phyloP scores from a whole-genome alignment of 2,888 invertebrate species.

The Drepanosiphum platanoidis region DNA sequence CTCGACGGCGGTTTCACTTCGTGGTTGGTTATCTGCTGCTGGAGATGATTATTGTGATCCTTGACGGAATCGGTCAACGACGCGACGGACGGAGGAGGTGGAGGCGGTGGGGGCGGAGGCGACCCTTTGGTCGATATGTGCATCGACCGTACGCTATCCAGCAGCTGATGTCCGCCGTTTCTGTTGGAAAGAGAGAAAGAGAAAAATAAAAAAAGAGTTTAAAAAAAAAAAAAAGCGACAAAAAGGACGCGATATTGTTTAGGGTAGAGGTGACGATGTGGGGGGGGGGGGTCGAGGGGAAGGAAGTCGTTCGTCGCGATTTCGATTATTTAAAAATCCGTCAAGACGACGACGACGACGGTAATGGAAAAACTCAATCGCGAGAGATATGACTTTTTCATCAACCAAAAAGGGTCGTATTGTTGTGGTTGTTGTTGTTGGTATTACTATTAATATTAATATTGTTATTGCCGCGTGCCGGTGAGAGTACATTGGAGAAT shows the following conservation, averaged over 20 bases:
- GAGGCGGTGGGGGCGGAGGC: conserved; percentile 31
- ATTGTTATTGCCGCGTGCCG: background rate
- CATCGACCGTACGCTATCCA: conserved; percentile 43
- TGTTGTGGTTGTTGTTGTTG: too few species aligned
- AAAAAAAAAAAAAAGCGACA: background rate
- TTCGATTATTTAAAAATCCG: background rate
- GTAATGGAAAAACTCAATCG: background rate
- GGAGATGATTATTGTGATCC: conserved; percentile 5
- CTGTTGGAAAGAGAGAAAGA: background rate
- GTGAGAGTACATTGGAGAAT: background rate
- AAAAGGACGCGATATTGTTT: too few species aligned
- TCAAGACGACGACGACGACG: background rate
- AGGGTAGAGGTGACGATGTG: too few species aligned
- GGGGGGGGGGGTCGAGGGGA: too few species aligned
- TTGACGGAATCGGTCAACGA: background rate
- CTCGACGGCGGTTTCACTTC: conserved; percentile 33
- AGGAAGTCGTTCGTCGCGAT: background rate
- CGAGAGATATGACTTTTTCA: background rate
- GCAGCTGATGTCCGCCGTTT: conserved; percentile 38
- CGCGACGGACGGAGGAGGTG: background rate
- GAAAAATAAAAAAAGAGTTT: background rate
- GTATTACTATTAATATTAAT: too few species aligned
- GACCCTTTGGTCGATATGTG: conserved; percentile 45
- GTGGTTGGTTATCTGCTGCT: too few species aligned
- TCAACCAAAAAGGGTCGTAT: background rate